A percentile compares a stretch with the other conserved stretches of the same genome.
Conservation (phyloP, 2,888 invertebrate species). For the Aleiodes leptofemur region DNA sequence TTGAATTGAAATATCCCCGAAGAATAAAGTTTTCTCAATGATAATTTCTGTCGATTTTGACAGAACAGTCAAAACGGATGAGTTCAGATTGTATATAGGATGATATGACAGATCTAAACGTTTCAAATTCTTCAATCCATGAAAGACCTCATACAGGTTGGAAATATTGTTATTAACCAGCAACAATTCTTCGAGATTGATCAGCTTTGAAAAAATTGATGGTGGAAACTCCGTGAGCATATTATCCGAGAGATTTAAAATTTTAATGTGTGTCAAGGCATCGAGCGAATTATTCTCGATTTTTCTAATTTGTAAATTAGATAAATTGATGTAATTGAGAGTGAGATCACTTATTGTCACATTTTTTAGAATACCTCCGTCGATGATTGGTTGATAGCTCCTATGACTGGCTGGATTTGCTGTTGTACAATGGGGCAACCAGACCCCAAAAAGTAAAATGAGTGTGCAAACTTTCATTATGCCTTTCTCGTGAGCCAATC, state of each 20-base stretch:
- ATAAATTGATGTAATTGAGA: conserved; percentile 54
- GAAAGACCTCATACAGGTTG: background rate
- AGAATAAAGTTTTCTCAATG: conserved; percentile 59
- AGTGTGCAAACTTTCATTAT: background rate
- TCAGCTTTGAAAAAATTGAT: conserved; percentile 60
- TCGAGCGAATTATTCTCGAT: conserved; percentile 55
- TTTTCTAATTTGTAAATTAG: conserved; percentile 43
- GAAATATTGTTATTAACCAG: conserved; percentile 52
- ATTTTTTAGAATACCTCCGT: conserved; percentile 51
- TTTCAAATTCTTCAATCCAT: too few relatives aligned
- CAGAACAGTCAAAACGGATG: too few relatives aligned
- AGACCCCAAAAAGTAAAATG: too few relatives aligned
- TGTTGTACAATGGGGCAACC: background rate
- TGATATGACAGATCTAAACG: too few relatives aligned
- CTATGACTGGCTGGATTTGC: conserved; percentile 9
- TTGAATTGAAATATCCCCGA: conserved; percentile 62
- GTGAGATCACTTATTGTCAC: conserved; percentile 40
- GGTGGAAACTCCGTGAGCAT: conserved; percentile 55
- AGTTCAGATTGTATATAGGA: too few relatives aligned
- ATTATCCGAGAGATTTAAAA: conserved; percentile 59
- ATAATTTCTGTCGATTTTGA: too few relatives aligned
- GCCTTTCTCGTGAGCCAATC: too few relatives aligned
- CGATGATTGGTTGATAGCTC: conserved; percentile 51
- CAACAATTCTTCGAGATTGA: conserved; percentile 55
- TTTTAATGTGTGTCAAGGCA: conserved; percentile 50